Percentiles rank a stretch among this genome's conserved stretches.
These are phyloP conservation scores for Papilio aristodemus DNA, from an alignment of 1,140 invertebrate genomes.

Conservation along the genomic window DNA sequence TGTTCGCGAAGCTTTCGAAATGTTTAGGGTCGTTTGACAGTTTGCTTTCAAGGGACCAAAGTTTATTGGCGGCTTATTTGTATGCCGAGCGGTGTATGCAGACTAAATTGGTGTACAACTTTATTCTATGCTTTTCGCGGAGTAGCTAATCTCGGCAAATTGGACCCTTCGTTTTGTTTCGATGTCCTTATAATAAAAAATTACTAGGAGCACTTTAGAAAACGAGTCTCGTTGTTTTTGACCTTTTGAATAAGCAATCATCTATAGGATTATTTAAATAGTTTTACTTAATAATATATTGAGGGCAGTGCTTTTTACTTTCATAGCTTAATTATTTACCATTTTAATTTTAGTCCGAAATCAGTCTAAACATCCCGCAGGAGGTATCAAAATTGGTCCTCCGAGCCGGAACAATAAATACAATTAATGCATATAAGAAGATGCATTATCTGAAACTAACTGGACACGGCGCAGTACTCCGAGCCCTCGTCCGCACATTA, in stretches of 20 bases:
- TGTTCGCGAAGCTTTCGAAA: slow-evolving; percentile 42
- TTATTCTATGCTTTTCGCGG: slow-evolving; percentile 33
- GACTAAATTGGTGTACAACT: slow-evolving; percentile 42
- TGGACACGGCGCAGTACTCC: slow-evolving; percentile 7
- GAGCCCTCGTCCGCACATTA: slow-evolving; percentile 28
- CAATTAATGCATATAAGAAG: neutral
- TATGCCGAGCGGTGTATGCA: slow-evolving; percentile 48
- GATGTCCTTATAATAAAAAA: slow-evolving; percentile 17
- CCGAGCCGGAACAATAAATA: neutral
- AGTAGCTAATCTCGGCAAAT: slow-evolving; percentile 32
- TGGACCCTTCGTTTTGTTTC: slow-evolving; percentile 29
- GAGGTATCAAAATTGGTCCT: neutral
- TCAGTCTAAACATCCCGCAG: too few species aligned
- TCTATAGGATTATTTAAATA: neutral
- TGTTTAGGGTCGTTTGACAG: slow-evolving; percentile 48
- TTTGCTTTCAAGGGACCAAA: slow-evolving; percentile 53
- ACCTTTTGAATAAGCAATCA: slow-evolving; percentile 16
- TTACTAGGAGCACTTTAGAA: slow-evolving; percentile 15
- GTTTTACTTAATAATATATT: neutral
- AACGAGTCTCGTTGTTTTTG: neutral
- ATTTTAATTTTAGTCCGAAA: too few species aligned
- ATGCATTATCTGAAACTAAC: neutral
- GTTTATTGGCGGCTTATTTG: slow-evolving; percentile 53
- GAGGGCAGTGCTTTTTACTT: too few species aligned
- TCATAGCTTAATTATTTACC: too few species aligned